Evolutionary conservation across 2,888 invertebrate species (phyloP), one percentile per base, ranked within the genome.

Genomic region (Drosophila gaucha): DNA sequence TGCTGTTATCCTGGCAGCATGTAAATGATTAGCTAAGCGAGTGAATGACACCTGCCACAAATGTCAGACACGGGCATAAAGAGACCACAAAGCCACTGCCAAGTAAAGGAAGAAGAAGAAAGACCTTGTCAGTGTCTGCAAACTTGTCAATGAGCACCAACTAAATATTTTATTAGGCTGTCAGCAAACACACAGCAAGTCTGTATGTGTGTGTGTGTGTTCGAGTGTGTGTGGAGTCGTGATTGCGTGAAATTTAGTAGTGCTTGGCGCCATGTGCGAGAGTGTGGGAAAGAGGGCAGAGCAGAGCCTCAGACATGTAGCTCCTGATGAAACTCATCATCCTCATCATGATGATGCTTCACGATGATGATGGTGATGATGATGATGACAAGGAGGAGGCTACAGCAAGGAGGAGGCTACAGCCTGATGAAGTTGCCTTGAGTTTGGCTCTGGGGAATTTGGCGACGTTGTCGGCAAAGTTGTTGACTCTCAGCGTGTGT

Each of bases 141-240:
- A 86, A 86, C 88, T 84, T 90, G 87, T 86, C 90, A 90, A 89
- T 89, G 87, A 80, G 77, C 79, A 75, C 54, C 84, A 88, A 85
- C 89, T 90, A 89, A 90, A 90, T 90, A 89, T 90, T 90, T 90
- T 90, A 90, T 90, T 90, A 90, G 87, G 73, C 82, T 78, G 69
- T 79, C 79, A 72, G 65, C 74, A 79, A 74, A 76, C 70, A 68
- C 9, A 44, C 20, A 35, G 20, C 28, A 10, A 26, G 9, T 3
- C 14, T 14, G 24, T 39, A 35, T 43, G 16, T 44, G 20, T n/a
- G 14, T 28, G 24, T 31, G 39, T 50, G 46, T 50, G 51, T 18
- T 47, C 9, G 22, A 43, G 41, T 65, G 56, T 56, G 71, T 66
- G 67, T 71, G 72, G 52, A 65, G 84, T 86, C 85, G 85, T 86